Conservation (phyloP, 2,888 invertebrate species). For the Smittia aterrima region DNA sequence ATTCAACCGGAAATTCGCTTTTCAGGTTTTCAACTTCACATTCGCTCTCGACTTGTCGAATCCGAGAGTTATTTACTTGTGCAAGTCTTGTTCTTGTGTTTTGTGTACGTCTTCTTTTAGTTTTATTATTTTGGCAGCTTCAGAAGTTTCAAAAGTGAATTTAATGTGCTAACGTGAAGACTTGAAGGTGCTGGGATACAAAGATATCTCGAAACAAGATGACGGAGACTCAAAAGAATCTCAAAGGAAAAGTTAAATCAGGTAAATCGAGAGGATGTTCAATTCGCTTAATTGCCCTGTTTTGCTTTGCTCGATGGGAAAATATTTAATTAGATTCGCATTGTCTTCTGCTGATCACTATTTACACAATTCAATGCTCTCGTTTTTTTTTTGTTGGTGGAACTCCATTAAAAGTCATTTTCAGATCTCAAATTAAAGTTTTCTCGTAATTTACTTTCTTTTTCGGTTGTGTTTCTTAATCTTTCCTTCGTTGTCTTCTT, state of each 20-base stretch:
- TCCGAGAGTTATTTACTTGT: conserved; percentile 23
- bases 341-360: conserved; percentile 15
- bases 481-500: no score
- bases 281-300: neutral
- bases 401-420: neutral
- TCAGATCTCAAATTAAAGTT: neutral
- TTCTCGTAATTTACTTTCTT: neutral
- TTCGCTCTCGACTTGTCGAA: neutral
- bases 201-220: neutral
- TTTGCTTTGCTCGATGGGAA: conserved; percentile 30
- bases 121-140: conserved; percentile 22
- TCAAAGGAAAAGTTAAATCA: conserved; percentile 39
- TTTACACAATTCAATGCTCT: neutral
- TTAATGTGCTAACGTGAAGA: neutral
- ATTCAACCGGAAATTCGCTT: conserved; percentile 18
- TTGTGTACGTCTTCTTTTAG: conserved; percentile 39
- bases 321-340: conserved; percentile 39
- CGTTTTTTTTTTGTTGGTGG: neutral
- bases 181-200: neutral
- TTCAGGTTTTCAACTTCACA: neutral
- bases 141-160: neutral
- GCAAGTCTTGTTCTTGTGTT: conserved; percentile 30
- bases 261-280: conserved; percentile 19
- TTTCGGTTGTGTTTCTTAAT: neutral
- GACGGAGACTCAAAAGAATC: conserved; percentile 36